Evolutionary conservation across 2,113 vertebrate species (phyloP).

Genomic region (Hemibagrus wyckioides): DNA sequence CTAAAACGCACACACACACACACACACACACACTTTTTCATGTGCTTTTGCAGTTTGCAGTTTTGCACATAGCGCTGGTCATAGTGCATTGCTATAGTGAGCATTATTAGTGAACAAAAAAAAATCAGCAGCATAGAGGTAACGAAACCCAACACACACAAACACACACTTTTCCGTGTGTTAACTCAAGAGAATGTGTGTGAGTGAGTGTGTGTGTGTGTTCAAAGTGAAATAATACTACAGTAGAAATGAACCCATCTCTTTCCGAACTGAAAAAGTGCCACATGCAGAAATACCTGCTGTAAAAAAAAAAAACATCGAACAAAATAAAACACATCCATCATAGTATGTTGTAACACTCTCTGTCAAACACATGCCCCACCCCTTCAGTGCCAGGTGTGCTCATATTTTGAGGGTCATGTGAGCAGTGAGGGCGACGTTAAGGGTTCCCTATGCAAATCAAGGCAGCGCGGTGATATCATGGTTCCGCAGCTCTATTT

Average conservation of each 20-base stretch:
- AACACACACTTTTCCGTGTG: conserved; percentile 16
- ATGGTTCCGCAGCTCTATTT: background rate
- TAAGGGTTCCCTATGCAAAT: conserved; percentile 4
- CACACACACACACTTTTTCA: conserved; percentile 24
- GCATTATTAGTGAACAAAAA: conserved; percentile 43
- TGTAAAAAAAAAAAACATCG: conserved; percentile 49
- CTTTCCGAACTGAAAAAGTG: conserved; percentile 60
- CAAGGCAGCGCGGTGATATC: conserved; percentile 42
- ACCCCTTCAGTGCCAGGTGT: conserved; percentile 23
- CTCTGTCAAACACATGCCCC: conserved; percentile 52
- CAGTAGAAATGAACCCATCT: conserved; percentile 70
- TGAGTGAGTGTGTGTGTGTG: conserved; percentile 51
- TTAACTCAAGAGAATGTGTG: conserved; percentile 15
- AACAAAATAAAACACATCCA: conserved; percentile 47
- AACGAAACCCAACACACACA: conserved; percentile 28
- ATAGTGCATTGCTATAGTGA: conserved; percentile 55
- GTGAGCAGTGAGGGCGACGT: background rate
- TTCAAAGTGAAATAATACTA: conserved; percentile 66
- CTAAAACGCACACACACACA: conserved; percentile 8
- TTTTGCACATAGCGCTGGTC: conserved; percentile 33
- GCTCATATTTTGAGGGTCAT: background rate
- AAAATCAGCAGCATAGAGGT: conserved; percentile 44
- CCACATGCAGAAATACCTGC: conserved; percentile 69
- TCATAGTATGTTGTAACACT: conserved; percentile 53
- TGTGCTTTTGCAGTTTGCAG: conserved; percentile 42